Percentiles rank a stretch among this genome's conserved stretches.
phyloP scores from a whole-genome alignment of 2,888 invertebrate genomes.

The Willowsia nigromaculata region DNA sequence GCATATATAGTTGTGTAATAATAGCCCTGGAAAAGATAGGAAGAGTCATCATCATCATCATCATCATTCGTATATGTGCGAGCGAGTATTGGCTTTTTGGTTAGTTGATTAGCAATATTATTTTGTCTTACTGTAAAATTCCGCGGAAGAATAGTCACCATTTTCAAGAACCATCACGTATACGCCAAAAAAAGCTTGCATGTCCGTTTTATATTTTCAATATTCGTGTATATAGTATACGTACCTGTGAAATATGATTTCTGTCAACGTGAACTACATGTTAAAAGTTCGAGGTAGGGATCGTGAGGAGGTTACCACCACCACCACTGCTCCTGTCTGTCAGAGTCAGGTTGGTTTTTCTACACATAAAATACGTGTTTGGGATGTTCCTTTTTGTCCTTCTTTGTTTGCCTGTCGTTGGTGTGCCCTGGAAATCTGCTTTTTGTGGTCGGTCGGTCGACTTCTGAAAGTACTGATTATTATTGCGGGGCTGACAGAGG shows the following conservation, averaged over 20 bases:
- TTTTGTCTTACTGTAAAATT: conserved; percentile 62
- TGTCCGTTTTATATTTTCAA: background rate
- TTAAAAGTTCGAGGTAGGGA: conserved; percentile 51
- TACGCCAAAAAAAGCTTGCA: background rate
- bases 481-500: conserved; percentile 19
- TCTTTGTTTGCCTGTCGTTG: conserved; percentile 42
- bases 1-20: conserved; percentile 32
- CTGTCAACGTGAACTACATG: conserved; percentile 62
- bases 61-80: background rate
- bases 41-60: conserved; percentile 24
- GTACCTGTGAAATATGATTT: conserved; percentile 58
- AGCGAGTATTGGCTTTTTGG: background rate
- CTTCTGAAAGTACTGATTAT: conserved; percentile 50
- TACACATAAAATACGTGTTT: background rate
- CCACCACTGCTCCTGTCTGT: conserved; percentile 26
- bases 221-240: background rate
- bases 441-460: conserved; percentile 52
- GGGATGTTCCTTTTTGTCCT: conserved; percentile 34
- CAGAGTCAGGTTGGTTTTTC: conserved; percentile 22
- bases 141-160: conserved; percentile 44
- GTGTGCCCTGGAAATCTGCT: conserved; percentile 65
- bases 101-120: conserved; percentile 49
- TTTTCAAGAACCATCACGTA: background rate
- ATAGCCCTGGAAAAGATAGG: background rate
- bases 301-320: conserved; percentile 54